Evolutionary conservation across 2,797 vertebrate species (phyloP), one percentile per base, ranked within the genome.

Genomic region (Anolis apletophallus): DNA sequence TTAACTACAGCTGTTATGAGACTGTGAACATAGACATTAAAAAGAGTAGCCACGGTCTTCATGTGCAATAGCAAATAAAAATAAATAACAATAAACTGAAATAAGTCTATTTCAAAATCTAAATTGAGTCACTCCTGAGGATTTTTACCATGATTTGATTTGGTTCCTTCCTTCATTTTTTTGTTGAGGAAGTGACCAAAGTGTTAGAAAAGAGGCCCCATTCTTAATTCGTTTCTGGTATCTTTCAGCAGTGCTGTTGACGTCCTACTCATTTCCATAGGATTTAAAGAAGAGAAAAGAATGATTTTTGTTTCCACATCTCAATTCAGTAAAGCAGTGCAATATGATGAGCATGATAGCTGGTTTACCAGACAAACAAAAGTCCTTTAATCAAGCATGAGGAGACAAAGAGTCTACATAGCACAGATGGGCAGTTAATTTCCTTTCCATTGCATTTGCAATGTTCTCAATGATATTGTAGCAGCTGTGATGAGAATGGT

Each of bases 401-500:
- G 85, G 84, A 93, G 83, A 84, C 90, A 88, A 88, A 93, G 88
- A 89, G 67, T 89, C 85, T 83, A 76, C 77, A 84, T 3, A 10
- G 77, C 88, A 93, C 91, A 95, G 93, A 94, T 92, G 91, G 93
- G 69, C 80, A 90, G 83, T 87, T 94, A 91, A 91, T 93, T 91
- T 93, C 85, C 86, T 91, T 93, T 79, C 85, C 83, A 91, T 86
- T 93, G 89, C 94, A 84, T 84, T 87, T 91, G 82, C 84, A 93
- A 32, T 85, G 86, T 81, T 74, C 34, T 94, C 86, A 72, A 50
- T 87, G 91, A 92, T 93, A 89, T n/a, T 57, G 77, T 19, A 92
- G 88, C 94, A 94, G 92, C 94, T 96, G 92, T 78, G 91, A 88
- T 81, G 90, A 94, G 91, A 93, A 93, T 50, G 81, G 91, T 92